Evolutionary conservation across 2,797 vertebrate species (phyloP), one percentile per base, ranked within the genome.

Genomic region (Alauda arvensis): DNA sequence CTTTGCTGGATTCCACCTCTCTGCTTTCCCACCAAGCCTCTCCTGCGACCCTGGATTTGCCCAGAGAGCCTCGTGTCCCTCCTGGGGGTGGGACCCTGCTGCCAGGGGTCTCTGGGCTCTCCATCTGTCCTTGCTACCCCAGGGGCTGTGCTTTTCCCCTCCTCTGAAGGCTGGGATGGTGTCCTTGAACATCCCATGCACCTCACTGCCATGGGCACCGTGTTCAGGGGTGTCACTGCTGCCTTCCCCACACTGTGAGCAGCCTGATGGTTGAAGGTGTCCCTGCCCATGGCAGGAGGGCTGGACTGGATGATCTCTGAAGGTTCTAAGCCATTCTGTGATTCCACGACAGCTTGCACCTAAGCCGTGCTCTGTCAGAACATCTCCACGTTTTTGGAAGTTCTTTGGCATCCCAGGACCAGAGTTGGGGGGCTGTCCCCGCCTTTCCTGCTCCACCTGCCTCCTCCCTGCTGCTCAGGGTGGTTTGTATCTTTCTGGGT

Each of bases 161-260:
- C 26, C 48, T 84, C 52, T 43, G 60, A 71, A 71, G 63, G 39
- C 31, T 55, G 43, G 48, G 43, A 43, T 8, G 29, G 13, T 65
- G 39, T 57, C 55, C 19, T 25, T 31, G 77, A 65, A 31, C 39
- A 31, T 46, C 17, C 19, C 0, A 0, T 20, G 55, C 26, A 9
- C 48, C 33, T 39, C 48, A 21, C 26, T 2, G 2, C 66, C 42
- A 3, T 0, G 6, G 31, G 25, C 18, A 31, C 48, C 0, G 0
- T 31, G 52, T 7, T 33, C 80, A 74, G 61, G 14, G 45, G 17
- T 10, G 18, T 67, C 88, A 74, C 45, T 0, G 0, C 3, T n/a
- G 72, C 18, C 79, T 63, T 67, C 61, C 20, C 34, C 53, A 37
- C 28, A 6, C 45, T 51, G 23, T 1, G 20, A 13, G 14, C 74